Base-by-base conservation (phyloP, 2,113 vertebrate genomes). In the Pogona vitticeps region DNA sequence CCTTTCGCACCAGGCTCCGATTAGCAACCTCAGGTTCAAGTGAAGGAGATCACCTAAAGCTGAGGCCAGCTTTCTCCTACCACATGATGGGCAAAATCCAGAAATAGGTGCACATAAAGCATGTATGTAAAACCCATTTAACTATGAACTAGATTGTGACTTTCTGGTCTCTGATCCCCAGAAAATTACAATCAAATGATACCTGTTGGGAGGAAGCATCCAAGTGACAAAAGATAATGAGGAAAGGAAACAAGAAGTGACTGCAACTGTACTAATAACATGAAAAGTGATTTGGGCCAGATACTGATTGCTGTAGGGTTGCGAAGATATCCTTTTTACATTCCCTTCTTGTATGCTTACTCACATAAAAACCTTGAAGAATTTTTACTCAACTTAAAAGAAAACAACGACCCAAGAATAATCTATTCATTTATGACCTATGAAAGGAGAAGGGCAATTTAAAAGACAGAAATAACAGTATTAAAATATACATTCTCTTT, bases 401-500 rank as follows among this genome's bases (percentile, higher is more conserved):
- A 67, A 67, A 21, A 67, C 26, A 67, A 67, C 26, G 28, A 31
- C 28, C 28, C 26, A 31, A 65, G 8, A 15, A 15, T 26, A 40
- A 17, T 1, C 71, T 78, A 0, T 5, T n/a, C 6, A 87, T 15
- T n/a, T 79, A 87, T 78, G 61, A 72, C 73, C 73, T 42, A 46
- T 86, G 38, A 31, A 89, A 73, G 42, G 85, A 82, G 89, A 76
- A 65, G 65, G 20, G 0, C 73, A 40, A n/a, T 38, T 36, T 85
- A 70, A 87, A 12, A 83, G 73, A 89, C 40, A 73, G 77, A 68
- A 23, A 88, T 84, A 67, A 2, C 4, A 89, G 84, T 1, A 26
- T 20, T 63, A 21, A 40, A n/a, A 67, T 65, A 89, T 90, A 90
- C 86, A 93, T 84, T 3, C 70, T 89, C 76, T 75, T 88, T 86